These are phyloP conservation scores for Sarcoramphus papa DNA, from an alignment of 2,797 vertebrate species.

Conservation along the genomic window DNA sequence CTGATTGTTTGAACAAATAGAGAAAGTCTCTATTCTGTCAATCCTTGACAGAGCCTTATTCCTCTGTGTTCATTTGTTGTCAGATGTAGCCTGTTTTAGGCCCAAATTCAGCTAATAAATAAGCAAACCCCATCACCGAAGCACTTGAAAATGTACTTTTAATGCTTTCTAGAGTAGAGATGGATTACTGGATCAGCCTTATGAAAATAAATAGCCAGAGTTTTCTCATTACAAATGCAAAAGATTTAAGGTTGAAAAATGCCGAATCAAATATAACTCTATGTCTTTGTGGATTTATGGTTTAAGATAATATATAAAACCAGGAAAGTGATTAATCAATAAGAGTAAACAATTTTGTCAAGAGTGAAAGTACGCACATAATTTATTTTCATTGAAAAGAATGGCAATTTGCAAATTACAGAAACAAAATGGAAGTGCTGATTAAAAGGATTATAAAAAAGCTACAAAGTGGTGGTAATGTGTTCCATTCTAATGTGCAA, in stretches of 20 bases:
- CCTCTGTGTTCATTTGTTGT: constrained; percentile 18
- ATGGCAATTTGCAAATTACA: constrained; percentile 11
- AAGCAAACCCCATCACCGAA: neutral
- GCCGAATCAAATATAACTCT: neutral
- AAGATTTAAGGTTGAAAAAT: constrained; percentile 18
- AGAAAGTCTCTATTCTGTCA: neutral
- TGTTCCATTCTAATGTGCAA: neutral
- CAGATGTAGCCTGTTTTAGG: neutral
- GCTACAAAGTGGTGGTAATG: neutral
- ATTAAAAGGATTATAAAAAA: constrained; percentile 38
- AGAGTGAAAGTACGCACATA: neutral
- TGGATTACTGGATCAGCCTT: constrained; percentile 21
- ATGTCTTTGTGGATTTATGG: neutral
- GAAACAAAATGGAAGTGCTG: constrained; percentile 9
- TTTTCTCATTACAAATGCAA: constrained; percentile 18
- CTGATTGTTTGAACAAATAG: constrained; percentile 14
- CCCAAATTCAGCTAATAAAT: constrained; percentile 23
- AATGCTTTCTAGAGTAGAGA: constrained; percentile 43
- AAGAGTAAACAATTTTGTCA: constrained; percentile 31
- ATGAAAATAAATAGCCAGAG: constrained; percentile 25
- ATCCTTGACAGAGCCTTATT: constrained; percentile 21
- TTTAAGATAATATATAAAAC: constrained; percentile 1
- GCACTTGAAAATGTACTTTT: constrained; percentile 26
- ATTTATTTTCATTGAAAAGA: constrained; percentile 34
- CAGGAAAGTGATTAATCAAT: neutral